These are phyloP conservation scores for Amphiprion ocellaris DNA, from an alignment of 2,113 vertebrate genomes.

Conservation along the genomic window DNA sequence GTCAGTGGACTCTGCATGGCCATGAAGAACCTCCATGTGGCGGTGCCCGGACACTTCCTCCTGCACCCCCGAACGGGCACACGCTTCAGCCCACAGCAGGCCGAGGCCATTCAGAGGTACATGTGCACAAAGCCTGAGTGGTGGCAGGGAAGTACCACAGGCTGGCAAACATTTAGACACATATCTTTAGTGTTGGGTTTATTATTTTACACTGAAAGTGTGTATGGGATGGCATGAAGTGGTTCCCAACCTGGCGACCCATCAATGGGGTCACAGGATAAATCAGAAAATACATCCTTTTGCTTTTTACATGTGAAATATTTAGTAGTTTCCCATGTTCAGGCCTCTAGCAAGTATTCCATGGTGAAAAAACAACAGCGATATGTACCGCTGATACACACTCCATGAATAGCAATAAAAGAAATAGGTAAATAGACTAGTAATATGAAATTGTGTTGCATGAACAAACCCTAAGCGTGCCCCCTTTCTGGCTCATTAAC, in stretches of 20 bases:
- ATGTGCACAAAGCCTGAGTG: background rate
- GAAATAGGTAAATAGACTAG: too few relatives aligned
- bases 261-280: background rate
- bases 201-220: background rate
- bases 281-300: background rate
- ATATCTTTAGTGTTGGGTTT: background rate
- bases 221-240: too few relatives aligned
- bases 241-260: background rate
- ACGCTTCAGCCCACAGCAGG: constrained; percentile 83
- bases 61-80: constrained; percentile 84
- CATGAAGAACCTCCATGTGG: constrained; percentile 81
- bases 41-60: constrained; percentile 83
- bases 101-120: constrained; percentile 85
- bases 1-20: constrained; percentile 76
- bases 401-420: too few relatives aligned
- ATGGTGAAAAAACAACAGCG: too few relatives aligned
- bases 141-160: background rate
- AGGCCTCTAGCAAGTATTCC: background rate
- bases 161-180: too few relatives aligned
- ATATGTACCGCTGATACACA: too few relatives aligned
- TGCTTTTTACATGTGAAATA: background rate
- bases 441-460: too few relatives aligned
- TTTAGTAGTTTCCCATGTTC: background rate
- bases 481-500: too few relatives aligned
- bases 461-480: too few relatives aligned